phyloP scores from a whole-genome alignment of 2,888 invertebrate species.

The Odontocerum albicorne region DNA sequence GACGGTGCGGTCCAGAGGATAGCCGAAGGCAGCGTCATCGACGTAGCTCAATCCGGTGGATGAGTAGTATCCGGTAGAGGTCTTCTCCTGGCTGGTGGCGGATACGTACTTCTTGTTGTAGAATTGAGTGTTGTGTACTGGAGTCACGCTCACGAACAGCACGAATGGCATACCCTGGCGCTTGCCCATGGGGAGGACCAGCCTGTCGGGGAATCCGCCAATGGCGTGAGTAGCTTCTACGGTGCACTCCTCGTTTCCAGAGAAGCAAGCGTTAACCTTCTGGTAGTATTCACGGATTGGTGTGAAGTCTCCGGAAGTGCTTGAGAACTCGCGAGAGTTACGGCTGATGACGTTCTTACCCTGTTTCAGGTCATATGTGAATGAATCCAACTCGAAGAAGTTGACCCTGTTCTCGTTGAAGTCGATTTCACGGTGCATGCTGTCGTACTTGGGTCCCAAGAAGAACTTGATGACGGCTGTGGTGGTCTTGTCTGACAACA shows the following conservation, averaged over 20 bases:
- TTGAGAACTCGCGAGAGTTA: slow-evolving; percentile 60
- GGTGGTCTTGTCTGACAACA: slow-evolving; percentile 58
- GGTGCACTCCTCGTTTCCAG: slow-evolving; percentile 51
- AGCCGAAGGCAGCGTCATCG: slow-evolving; percentile 69
- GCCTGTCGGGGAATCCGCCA: slow-evolving; percentile 62
- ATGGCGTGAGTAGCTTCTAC: slow-evolving; percentile 53
- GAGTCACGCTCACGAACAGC: slow-evolving; percentile 61
- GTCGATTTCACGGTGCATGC: slow-evolving; percentile 57
- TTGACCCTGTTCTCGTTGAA: slow-evolving; percentile 34
- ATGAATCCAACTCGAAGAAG: slow-evolving; percentile 39
- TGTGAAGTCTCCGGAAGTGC: slow-evolving; percentile 58
- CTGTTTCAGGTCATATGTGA: slow-evolving; percentile 46
- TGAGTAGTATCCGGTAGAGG: background rate
- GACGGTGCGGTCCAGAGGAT: slow-evolving; percentile 73
- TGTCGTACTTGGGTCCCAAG: slow-evolving; percentile 70
- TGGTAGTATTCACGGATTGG: slow-evolving; percentile 49
- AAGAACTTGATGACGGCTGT: slow-evolving; percentile 66
- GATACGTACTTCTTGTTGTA: background rate
- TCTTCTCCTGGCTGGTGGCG: background rate
- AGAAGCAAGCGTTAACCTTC: slow-evolving; percentile 51
- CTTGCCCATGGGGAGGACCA: slow-evolving; percentile 66
- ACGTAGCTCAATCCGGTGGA: slow-evolving; percentile 54
- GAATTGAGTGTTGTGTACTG: slow-evolving; percentile 39
- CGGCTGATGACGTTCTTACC: slow-evolving; percentile 57
- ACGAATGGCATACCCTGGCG: slow-evolving; percentile 64